A percentile compares a stretch with the other conserved stretches of the same genome.
Conservation (phyloP, 2,888 invertebrate species). For the Synergus umbraculus region DNA sequence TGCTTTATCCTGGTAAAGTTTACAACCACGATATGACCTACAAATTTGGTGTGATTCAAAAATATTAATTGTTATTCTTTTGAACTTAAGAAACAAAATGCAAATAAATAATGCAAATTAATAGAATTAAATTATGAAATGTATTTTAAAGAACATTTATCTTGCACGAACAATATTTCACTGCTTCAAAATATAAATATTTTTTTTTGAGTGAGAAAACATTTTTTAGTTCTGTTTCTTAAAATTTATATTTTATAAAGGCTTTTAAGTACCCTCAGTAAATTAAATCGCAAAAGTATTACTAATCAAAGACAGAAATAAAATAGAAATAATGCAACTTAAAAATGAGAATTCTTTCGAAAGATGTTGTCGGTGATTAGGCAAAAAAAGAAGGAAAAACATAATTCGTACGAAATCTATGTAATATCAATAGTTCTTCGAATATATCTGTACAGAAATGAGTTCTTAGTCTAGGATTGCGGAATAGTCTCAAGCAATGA, state of each 20-base stretch:
- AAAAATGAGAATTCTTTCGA: background rate
- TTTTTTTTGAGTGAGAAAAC: too few species aligned
- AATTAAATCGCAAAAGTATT: background rate
- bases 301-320: background rate
- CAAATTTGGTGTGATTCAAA: constrained; percentile 72
- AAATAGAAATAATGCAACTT: background rate
- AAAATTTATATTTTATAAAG: background rate
- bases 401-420: constrained; percentile 58
- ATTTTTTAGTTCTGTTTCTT: background rate
- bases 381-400: constrained; percentile 28
- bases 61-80: background rate
- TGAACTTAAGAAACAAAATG: background rate
- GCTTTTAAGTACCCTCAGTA: background rate
- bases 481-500: background rate
- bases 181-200: background rate
- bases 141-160: constrained; percentile 6
- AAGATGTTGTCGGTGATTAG: background rate
- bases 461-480: background rate
- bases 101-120: background rate
- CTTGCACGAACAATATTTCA: background rate
- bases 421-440: constrained; percentile 51
- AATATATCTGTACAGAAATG: constrained; percentile 19
- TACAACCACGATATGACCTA: constrained; percentile 77
- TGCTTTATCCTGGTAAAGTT: constrained; percentile 75
- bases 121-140: background rate